Conservation (phyloP, 2,113 vertebrate species). For the Capricornis sumatraensis region DNA sequence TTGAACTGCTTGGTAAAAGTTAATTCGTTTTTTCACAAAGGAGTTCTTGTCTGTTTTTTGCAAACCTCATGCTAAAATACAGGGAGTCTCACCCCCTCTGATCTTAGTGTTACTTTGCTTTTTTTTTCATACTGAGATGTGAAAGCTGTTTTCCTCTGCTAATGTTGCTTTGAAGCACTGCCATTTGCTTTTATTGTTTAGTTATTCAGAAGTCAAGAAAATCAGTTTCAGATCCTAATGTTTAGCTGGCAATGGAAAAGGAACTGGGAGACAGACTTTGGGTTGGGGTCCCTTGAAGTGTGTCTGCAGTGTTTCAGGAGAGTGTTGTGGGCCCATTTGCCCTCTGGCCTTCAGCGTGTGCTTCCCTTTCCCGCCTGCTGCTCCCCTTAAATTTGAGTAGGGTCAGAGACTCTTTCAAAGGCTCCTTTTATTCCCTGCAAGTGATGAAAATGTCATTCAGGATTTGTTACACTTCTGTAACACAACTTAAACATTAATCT, state of each 20-base stretch:
- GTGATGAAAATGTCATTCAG: conserved; percentile 39
- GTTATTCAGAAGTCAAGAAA: conserved; percentile 34
- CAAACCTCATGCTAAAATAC: conserved; percentile 37
- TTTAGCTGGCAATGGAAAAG: background rate
- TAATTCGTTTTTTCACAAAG: conserved; percentile 57
- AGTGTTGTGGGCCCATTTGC: background rate
- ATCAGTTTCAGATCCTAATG: conserved; percentile 16
- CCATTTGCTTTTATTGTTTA: conserved; percentile 45
- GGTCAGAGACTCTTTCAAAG: background rate
- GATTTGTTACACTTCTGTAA: conserved; percentile 30
- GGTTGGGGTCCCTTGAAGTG: background rate
- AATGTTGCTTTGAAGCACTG: conserved; percentile 51
- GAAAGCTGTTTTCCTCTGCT: conserved; percentile 44
- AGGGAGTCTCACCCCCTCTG: background rate
- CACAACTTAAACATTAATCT: background rate
- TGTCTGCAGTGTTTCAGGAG: background rate
- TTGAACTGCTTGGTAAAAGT: conserved; percentile 57
- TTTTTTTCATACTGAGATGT: conserved; percentile 12
- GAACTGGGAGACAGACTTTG: background rate
- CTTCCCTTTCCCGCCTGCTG: background rate
- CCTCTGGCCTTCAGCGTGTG: background rate
- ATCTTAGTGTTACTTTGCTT: background rate
- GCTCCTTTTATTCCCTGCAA: background rate
- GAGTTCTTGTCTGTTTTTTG: conserved; percentile 57
- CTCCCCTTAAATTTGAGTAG: background rate